A percentile compares a stretch with the other conserved stretches of the same genome.
Conservation (phyloP, 2,113 vertebrate genomes). For the Sinocyclocheilus grahami region DNA sequence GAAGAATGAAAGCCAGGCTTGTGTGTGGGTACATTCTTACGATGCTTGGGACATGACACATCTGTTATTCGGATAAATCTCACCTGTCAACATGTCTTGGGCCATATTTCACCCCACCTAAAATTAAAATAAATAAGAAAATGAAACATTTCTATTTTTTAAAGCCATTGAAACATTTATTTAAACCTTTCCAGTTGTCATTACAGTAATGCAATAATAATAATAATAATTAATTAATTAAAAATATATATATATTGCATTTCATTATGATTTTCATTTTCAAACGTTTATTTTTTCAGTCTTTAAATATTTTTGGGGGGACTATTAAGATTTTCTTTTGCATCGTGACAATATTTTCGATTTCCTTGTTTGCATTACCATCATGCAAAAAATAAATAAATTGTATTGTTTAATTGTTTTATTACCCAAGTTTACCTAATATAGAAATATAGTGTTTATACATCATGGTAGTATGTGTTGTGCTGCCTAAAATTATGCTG, state of each 20-base stretch:
- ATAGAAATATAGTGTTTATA: neutral
- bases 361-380: neutral
- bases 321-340: neutral
- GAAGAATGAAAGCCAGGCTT: constrained; percentile 24
- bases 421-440: no score
- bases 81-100: constrained; percentile 10
- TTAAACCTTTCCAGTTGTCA: neutral
- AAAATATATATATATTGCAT: neutral
- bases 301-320: neutral
- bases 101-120: neutral
- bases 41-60: neutral
- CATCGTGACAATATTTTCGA: neutral
- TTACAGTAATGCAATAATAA: neutral
- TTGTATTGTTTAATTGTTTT: no score
- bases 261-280: neutral
- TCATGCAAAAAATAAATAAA: neutral
- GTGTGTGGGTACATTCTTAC: neutral
- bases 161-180: neutral
- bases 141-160: neutral
- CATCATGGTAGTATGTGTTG: neutral
- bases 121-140: neutral
- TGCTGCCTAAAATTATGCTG: neutral
- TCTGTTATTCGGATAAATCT: constrained; percentile 18
- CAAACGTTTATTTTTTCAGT: neutral
- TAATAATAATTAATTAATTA: no score